These are phyloP conservation scores for Pagrus major DNA, from an alignment of 2,113 vertebrate species.

Conservation along the genomic window DNA sequence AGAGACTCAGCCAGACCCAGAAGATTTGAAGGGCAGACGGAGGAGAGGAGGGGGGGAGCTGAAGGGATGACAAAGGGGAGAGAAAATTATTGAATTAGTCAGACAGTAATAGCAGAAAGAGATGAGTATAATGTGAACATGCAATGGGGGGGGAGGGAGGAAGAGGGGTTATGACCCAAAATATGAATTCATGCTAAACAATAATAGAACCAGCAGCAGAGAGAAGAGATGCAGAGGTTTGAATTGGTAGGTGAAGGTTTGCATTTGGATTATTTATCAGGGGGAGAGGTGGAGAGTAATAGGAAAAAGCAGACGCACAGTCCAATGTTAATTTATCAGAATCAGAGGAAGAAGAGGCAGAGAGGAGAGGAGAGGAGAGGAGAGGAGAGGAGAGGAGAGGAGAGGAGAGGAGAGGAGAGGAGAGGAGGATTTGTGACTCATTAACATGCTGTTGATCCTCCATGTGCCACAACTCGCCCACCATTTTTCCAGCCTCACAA, in stretches of 20 bases:
- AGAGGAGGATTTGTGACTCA: constrained; percentile 55
- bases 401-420: not conserved
- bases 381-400: not conserved
- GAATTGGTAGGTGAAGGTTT: constrained; percentile 48
- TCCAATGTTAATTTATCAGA: constrained; percentile 17
- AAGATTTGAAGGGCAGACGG: constrained; percentile 89
- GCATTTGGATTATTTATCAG: constrained; percentile 88
- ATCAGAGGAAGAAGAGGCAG: not conserved
- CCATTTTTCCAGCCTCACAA: constrained; percentile 8
- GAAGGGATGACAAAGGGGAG: constrained; percentile 57
- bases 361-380: not conserved
- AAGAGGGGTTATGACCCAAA: constrained; percentile 47
- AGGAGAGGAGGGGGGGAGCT: constrained; percentile 65
- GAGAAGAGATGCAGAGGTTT: constrained; percentile 23
- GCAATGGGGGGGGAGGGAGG: constrained; percentile 15
- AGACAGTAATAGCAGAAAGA: constrained; percentile 70
- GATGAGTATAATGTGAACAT: constrained; percentile 63
- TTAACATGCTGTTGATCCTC: constrained; percentile 73
- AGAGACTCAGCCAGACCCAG: constrained; percentile 87
- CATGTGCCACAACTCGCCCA: constrained; percentile 35
- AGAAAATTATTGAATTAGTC: constrained; percentile 76
- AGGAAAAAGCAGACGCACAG: constrained; percentile 11
- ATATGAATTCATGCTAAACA: constrained; percentile 60
- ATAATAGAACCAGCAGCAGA: constrained; percentile 36
- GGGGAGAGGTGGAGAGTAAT: constrained; percentile 77